phyloP scores from a whole-genome alignment of 2,888 invertebrate species.

The Ditula angustiorana region DNA sequence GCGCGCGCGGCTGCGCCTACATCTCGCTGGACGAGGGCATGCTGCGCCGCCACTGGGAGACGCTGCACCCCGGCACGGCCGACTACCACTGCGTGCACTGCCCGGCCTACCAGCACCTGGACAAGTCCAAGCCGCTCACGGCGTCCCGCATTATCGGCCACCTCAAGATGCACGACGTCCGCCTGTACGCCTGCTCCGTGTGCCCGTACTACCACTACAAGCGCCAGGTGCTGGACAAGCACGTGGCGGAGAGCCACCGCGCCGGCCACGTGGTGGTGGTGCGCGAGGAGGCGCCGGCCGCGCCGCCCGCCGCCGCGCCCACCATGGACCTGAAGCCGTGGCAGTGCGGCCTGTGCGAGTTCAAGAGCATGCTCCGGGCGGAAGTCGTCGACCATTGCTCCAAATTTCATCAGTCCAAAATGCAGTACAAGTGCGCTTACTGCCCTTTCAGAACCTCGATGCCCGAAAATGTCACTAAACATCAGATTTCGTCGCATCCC shows the following conservation, averaged over 20 bases:
- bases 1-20: slow-evolving; percentile 89
- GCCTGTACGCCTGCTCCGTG: slow-evolving; percentile 89
- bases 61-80: slow-evolving; percentile 87
- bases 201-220: slow-evolving; percentile 89
- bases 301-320: slow-evolving; percentile 51
- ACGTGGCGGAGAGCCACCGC: slow-evolving; percentile 87
- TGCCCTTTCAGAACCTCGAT: slow-evolving; percentile 86
- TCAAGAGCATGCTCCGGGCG: slow-evolving; percentile 84
- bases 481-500: slow-evolving; percentile 86
- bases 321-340: slow-evolving; percentile 87
- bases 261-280: slow-evolving; percentile 68
- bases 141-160: slow-evolving; percentile 89
- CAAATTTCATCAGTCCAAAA: slow-evolving; percentile 86
- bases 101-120: slow-evolving; percentile 81
- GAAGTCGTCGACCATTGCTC: slow-evolving; percentile 87
- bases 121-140: slow-evolving; percentile 73
- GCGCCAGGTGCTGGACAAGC: slow-evolving; percentile 87
- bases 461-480: slow-evolving; percentile 84
- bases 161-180: slow-evolving; percentile 90
- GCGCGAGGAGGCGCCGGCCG: slow-evolving; percentile 61
- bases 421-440: slow-evolving; percentile 89
- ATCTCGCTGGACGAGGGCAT: slow-evolving; percentile 89
- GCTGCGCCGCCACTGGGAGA: slow-evolving; percentile 89
- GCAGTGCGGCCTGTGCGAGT: slow-evolving; percentile 89
- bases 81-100: slow-evolving; percentile 91